These are phyloP conservation scores for Ahaetulla prasina DNA, from an alignment of 2,113 vertebrate genomes.

Conservation along the genomic window DNA sequence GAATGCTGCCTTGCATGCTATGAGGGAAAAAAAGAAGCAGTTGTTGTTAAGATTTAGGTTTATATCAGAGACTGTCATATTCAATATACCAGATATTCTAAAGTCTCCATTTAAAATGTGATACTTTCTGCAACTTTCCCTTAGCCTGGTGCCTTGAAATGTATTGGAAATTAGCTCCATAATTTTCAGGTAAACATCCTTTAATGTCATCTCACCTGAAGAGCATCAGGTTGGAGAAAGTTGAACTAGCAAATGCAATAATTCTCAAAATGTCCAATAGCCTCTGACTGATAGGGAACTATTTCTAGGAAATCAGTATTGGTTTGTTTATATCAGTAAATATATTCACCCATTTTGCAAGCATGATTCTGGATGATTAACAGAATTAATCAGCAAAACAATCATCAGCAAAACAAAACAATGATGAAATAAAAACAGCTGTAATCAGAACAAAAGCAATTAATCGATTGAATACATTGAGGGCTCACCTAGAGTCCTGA, in stretches of 20 bases:
- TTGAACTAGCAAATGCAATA: neutral
- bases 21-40: neutral
- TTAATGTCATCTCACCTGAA: neutral
- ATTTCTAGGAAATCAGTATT: neutral
- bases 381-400: neutral
- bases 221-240: neutral
- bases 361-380: neutral
- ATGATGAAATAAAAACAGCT: neutral
- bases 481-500: neutral
- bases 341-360: neutral
- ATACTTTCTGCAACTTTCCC: neutral
- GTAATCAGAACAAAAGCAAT: neutral
- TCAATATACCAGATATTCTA: neutral
- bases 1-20: neutral
- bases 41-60: neutral
- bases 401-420: neutral
- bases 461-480: neutral
- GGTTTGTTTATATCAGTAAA: neutral
- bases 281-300: neutral
- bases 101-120: neutral
- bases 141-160: neutral
- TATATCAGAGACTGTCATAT: neutral
- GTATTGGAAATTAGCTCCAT: neutral
- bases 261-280: neutral
- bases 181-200: neutral